A percentile compares a stretch with the other conserved stretches of the same genome.
phyloP scores from a whole-genome alignment of 1,140 invertebrate species.

The Drosophila quadrilineata region DNA sequence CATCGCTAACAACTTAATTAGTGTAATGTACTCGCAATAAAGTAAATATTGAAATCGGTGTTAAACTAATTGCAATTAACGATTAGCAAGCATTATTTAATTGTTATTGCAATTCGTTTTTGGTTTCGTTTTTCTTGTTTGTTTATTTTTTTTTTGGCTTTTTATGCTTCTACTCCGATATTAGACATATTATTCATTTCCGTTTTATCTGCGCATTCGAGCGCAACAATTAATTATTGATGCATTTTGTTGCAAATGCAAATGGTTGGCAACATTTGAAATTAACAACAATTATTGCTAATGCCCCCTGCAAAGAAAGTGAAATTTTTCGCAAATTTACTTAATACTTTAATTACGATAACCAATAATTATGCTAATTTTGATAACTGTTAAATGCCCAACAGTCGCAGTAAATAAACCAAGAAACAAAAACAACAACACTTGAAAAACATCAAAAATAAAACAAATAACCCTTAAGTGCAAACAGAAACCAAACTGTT shows the following conservation, averaged over 20 bases:
- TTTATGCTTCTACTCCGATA: slow-evolving; percentile 6
- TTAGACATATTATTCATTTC: slow-evolving; percentile 55
- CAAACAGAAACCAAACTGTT: slow-evolving; percentile 68
- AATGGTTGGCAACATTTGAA: slow-evolving; percentile 30
- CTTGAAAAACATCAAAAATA: slow-evolving; percentile 10
- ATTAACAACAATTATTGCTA: slow-evolving; percentile 16
- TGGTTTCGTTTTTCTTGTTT: slow-evolving; percentile 35
- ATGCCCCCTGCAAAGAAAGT: slow-evolving; percentile 31
- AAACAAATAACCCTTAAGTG: slow-evolving; percentile 36
- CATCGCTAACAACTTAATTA: slow-evolving; percentile 36
- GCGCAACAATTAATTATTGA: slow-evolving; percentile 70
- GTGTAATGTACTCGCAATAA: slow-evolving; percentile 57
- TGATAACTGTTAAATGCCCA: slow-evolving; percentile 15
- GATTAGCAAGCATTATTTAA: slow-evolving; percentile 43
- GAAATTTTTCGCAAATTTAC: slow-evolving; percentile 30
- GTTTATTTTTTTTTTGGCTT: slow-evolving; percentile 27
- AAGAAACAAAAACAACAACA: slow-evolving; percentile 12
- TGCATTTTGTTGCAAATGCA: slow-evolving; percentile 32
- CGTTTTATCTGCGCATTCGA: slow-evolving; percentile 64
- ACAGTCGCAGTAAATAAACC: slow-evolving; percentile 9
- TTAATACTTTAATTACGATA: slow-evolving; percentile 33
- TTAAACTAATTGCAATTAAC: slow-evolving; percentile 66
- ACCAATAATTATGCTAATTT: slow-evolving; percentile 43
- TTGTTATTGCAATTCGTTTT: slow-evolving; percentile 33
- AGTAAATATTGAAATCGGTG: slow-evolving; percentile 54